phyloP scores from a whole-genome alignment of 2,888 invertebrate genomes.

The Drosophila mettleri region DNA sequence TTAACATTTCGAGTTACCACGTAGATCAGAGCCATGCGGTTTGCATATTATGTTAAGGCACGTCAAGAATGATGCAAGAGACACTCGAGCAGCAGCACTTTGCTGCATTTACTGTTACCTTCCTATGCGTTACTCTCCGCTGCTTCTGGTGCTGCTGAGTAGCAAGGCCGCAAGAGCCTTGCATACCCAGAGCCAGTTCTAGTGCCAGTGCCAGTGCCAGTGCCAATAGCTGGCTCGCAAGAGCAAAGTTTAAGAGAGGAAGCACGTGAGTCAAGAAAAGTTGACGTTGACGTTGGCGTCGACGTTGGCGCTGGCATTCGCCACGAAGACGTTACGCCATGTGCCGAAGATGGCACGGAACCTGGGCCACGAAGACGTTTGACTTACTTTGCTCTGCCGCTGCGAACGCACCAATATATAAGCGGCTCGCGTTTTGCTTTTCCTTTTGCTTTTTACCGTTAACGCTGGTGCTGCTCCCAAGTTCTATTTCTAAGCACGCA shows the following conservation, averaged over 20 bases:
- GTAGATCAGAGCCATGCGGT: background rate
- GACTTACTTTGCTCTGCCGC: slow-evolving; percentile 69
- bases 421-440: slow-evolving; percentile 34
- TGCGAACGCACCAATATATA: slow-evolving; percentile 29
- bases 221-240: slow-evolving; percentile 7
- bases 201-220: background rate
- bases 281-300: slow-evolving; percentile 17
- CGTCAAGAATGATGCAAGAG: background rate
- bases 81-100: background rate
- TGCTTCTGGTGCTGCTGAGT: background rate
- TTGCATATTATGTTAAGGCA: background rate
- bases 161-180: background rate
- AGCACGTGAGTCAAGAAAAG: slow-evolving; percentile 10
- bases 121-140: background rate
- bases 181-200: background rate
- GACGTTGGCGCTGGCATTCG: slow-evolving; percentile 21
- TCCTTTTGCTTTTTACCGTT: slow-evolving; percentile 19
- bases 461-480: slow-evolving; percentile 51
- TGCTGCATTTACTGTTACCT: slow-evolving; percentile 7
- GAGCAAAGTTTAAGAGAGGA: slow-evolving; percentile 56
- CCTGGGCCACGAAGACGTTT: slow-evolving; percentile 67
- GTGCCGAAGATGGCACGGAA: slow-evolving; percentile 56
- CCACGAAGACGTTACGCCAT: slow-evolving; percentile 58
- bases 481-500: slow-evolving; percentile 75
- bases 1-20: background rate